A percentile compares a stretch with the other conserved stretches of the same genome.
Conservation (phyloP, 2,113 vertebrate species). For the Callionymus lyra region DNA sequence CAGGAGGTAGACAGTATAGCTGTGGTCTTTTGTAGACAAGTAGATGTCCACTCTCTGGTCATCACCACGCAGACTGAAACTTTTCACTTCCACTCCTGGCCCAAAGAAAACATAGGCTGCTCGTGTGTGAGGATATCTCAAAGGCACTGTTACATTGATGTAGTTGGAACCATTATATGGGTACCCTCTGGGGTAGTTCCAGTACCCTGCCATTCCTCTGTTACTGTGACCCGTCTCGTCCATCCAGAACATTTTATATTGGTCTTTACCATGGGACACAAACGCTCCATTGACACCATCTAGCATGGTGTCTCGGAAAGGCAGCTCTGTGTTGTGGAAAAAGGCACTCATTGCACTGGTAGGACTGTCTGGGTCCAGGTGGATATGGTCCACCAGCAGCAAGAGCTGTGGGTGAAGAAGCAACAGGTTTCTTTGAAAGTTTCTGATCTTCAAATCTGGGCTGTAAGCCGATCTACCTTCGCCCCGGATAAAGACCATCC, state of each 20-base stretch:
- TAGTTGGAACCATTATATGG: constrained; percentile 92
- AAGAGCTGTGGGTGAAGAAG: constrained; percentile 91
- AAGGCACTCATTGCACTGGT: constrained; percentile 76
- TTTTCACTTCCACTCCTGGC: constrained; percentile 79
- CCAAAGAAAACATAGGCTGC: constrained; percentile 88
- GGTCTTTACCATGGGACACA: constrained; percentile 71
- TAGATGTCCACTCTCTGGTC: constrained; percentile 79
- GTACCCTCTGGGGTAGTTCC: constrained; percentile 83
- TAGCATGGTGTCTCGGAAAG: constrained; percentile 74
- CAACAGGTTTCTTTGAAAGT: constrained; percentile 82
- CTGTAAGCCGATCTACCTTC: constrained; percentile 82
- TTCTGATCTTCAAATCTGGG: constrained; percentile 77
- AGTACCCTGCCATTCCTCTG: constrained; percentile 74
- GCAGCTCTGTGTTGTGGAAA: constrained; percentile 91
- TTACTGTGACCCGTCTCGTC: constrained; percentile 85
- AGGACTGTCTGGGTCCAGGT: constrained; percentile 75
- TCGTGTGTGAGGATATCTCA: constrained; percentile 78
- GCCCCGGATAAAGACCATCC: constrained; percentile 86
- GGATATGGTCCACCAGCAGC: constrained; percentile 86
- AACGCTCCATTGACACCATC: constrained; percentile 82
- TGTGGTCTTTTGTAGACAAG: constrained; percentile 75
- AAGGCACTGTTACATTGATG: constrained; percentile 84
- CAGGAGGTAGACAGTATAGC: constrained; percentile 80
- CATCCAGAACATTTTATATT: constrained; percentile 96
- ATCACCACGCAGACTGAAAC: constrained; percentile 81